Evolutionary conservation across 2,797 vertebrate genomes (phyloP), one percentile per base, ranked within the genome.

Genomic region (Phoeniculus purpureus): DNA sequence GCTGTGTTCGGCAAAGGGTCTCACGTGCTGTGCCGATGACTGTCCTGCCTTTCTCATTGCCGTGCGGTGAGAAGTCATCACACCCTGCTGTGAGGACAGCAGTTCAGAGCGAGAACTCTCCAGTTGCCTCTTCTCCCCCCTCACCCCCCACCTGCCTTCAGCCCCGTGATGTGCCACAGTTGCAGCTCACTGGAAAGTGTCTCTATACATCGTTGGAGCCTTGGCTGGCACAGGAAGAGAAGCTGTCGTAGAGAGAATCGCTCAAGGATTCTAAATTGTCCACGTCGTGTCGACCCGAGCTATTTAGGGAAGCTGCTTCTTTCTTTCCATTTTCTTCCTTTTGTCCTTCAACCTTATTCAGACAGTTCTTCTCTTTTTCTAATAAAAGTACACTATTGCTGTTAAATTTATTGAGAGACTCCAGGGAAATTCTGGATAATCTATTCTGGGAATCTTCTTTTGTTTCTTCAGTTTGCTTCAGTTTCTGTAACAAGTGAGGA

Each of bases 201-300:
- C 81, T 79, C 97, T 98, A 98, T 48, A 97, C 95, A 0, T 98
- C 98, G 15, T 98, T 98, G 50, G 98, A 99, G 91, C 97, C 98
- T 92, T 98, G 98, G 88, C 98, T 99, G 95, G 98, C 94, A 51
- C 98, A 98, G 17, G 98, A 98, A 79, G 98, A 99, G 97, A 99
- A 99, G 91, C 98, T 98, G 70, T 99, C 98, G 2, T 98, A 99
- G 9, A 99, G 97, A 26, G 98, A 99, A 96, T 99, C 98, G 3
- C 98, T 98, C 92, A 98, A 94, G 43, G 98, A 98, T 85, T 98
- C 98, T 71, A 96, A 90, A 15, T 98, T 97, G 88, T 98, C 98
- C 34, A 62, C 21, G 5, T 96, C 96, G 1, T 97, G 97, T 92
- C 95, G 97, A 32, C 95, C 87, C 0, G 94, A 97, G 89, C 96